Conservation (phyloP, 2,888 invertebrate species). For the Automeris io region DNA sequence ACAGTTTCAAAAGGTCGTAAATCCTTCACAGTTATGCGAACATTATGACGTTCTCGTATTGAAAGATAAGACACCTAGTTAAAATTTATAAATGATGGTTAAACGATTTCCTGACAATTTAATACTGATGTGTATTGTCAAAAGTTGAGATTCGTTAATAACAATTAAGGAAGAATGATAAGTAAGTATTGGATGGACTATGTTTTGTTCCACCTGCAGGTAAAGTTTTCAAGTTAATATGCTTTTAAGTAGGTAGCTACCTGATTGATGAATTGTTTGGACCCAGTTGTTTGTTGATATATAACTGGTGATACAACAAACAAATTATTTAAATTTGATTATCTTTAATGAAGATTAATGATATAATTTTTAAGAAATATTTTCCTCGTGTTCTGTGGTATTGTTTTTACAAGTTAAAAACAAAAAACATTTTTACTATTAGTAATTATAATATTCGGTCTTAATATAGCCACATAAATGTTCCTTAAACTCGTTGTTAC, state of each 20-base stretch:
- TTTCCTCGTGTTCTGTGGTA: too few species aligned
- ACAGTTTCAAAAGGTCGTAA: slow-evolving; percentile 42
- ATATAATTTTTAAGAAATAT: too few species aligned
- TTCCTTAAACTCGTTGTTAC: too few species aligned
- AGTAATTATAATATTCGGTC: too few species aligned
- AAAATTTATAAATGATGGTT: slow-evolving; percentile 56
- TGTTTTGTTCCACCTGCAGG: slow-evolving; percentile 31
- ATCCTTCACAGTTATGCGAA: slow-evolving; percentile 15
- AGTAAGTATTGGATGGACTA: slow-evolving; percentile 27
- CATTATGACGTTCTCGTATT: slow-evolving; percentile 32
- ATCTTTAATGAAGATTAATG: slow-evolving; percentile 64
- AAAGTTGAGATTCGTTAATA: slow-evolving; percentile 47
- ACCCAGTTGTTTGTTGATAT: slow-evolving; percentile 44
- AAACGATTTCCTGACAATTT: slow-evolving; percentile 68
- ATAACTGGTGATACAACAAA: slow-evolving; percentile 40
- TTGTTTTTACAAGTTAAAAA: too few species aligned
- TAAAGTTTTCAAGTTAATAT: slow-evolving; percentile 39
- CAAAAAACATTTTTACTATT: too few species aligned
- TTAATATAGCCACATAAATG: too few species aligned
- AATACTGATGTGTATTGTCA: slow-evolving; percentile 54
- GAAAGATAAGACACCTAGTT: slow-evolving; percentile 24
- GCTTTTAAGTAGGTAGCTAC: slow-evolving; percentile 68
- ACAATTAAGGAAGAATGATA: slow-evolving; percentile 54
- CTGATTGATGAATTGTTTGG: slow-evolving; percentile 65
- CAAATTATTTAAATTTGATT: slow-evolving; percentile 58